Conservation (phyloP, 2,113 vertebrate species). For the Tauraco erythrolophus region DNA sequence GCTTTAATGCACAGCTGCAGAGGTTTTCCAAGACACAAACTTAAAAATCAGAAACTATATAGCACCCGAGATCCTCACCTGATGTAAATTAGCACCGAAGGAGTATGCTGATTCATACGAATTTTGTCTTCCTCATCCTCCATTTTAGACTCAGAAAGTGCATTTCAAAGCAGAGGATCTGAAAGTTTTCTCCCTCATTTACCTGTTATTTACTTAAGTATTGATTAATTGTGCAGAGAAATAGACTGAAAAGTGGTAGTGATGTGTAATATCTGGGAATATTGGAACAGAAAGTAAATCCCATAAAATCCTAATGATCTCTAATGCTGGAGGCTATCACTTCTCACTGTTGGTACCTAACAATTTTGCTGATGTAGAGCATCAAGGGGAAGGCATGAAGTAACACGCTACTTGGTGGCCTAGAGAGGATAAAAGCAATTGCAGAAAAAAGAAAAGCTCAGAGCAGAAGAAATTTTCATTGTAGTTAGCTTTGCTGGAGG, state of each 20-base stretch:
- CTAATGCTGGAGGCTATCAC: background rate
- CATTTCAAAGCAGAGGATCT: background rate
- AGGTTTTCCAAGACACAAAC: background rate
- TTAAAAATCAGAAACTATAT: background rate
- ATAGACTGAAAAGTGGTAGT: background rate
- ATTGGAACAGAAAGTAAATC: background rate
- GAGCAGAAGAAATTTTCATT: background rate
- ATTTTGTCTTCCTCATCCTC: background rate
- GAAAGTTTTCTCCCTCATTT: background rate
- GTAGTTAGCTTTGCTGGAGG: background rate
- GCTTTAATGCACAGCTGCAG: background rate
- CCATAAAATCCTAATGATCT: background rate
- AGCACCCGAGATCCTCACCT: background rate
- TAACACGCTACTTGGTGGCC: background rate
- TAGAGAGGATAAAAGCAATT: background rate
- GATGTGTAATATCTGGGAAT: background rate
- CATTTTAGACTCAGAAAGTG: background rate
- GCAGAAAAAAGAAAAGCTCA: background rate
- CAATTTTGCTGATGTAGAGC: background rate
- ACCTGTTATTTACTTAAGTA: background rate
- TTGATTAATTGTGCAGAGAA: background rate
- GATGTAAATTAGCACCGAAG: background rate
- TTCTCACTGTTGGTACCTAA: background rate
- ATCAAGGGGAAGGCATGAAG: background rate
- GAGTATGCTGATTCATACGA: background rate